Base-by-base conservation (phyloP, 2,113 vertebrate genomes). In the Taurulus bubalis region DNA sequence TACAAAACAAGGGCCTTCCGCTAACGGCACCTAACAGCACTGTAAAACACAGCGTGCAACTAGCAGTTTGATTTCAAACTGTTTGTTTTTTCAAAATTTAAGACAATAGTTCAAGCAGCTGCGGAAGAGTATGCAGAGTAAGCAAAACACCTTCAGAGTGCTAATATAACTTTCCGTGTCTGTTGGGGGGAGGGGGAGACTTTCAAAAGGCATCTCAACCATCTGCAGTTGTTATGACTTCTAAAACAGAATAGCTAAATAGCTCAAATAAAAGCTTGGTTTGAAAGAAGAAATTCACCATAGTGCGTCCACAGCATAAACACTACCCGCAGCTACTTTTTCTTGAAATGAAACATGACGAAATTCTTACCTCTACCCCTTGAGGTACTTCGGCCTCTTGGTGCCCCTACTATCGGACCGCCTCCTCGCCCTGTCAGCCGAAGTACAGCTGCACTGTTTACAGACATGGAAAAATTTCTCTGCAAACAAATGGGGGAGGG, bases 381-480 rank as follows among this genome's bases (percentile, higher is more conserved):
- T 91, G 98, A 98, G 93, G 97, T 97, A 97, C 98, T 99, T 95
- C 98, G 96, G 95, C 98, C 98, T 96, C 98, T 95, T 75, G 98
- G 95, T 93, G 96, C 96, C 93, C 97, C 97, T 78, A 92, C 96
- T 94, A 97, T 97, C 18, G 97, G 97, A 87, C 96, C 97, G 76
- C 95, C 95, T 91, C 97, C 97, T 84, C 96, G 94, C 71, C 96
- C 97, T 20, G 95, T 98, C 93, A 99, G 95, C 69, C 97, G 95
- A 87, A 99, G 95, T 91, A 99, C 98, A 83, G 97, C 98, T 38
- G 97, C 95, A 94, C 98, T 99, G 95, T 98, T 99, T 96, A 99
- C 96, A 95, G 98, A 99, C 96, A 99, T 96, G 67, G 98, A 99
- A 95, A 99, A 99, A 95, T 99, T 99, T 95, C 98, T 98, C 97